Evolutionary conservation across 2,888 invertebrate genomes (phyloP), one percentile per base, ranked within the genome.

Genomic region (Plagodis pulveraria): DNA sequence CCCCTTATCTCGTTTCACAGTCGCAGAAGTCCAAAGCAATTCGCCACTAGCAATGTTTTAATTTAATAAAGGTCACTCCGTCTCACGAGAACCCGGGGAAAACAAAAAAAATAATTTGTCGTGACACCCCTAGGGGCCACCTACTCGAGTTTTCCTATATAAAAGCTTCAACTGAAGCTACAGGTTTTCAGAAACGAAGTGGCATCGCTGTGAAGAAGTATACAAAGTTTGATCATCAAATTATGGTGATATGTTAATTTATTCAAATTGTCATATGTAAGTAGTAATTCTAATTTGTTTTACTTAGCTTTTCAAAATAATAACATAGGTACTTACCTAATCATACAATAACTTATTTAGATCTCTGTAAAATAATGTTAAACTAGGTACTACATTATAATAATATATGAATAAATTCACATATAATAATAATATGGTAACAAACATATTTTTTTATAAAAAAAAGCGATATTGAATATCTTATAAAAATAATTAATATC

Each of bases 1-100:
- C 66, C 74, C 83, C 80, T 83, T 83, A 73, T 63, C 48, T 7
- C 10, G 10, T 40, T 40, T 50, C 44, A 50, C 44, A 55, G 46
- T 11, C 63, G 71, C 72, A 73, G 48, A 77, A 77, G 84, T 85
- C 87, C 78, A 77, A 77, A 83, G 80, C 83, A 87, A 89, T 88
- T 79, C 78, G 75, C 73, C 71, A 72, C 73, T 51, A 77, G 77
- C 83, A 81, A 80, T 88, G 87, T 89, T 90, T 87, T 91, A 91
- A 92, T 91, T 89, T 88, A 90, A 92, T 91, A 92, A 89, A 86
- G 74, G 83, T 79, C 82, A 74, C 78, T 73, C 77, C 50, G 74
- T 78, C 86, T 71, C 76, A 65, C 63, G 62, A 71, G 77, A 70
- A 69, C 34, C 6, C 69, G 67, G 70, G 65, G 73, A 83, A 77